A percentile compares a stretch with the other conserved stretches of the same genome.
Evolutionary conservation across 2,113 vertebrate genomes (phyloP).

Genomic region (Engystomops pustulosus): DNA sequence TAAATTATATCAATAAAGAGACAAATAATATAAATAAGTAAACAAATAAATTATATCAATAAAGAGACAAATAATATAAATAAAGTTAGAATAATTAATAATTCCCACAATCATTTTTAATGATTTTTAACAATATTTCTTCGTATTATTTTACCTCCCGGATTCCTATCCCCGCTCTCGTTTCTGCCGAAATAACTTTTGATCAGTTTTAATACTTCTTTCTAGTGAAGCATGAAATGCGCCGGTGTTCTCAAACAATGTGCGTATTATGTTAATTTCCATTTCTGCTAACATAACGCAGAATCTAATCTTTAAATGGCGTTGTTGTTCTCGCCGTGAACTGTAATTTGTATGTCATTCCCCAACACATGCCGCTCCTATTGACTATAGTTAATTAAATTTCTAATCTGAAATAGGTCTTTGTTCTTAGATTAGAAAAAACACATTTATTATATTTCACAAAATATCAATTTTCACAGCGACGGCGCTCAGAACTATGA

Average conservation of each 20-base stretch:
- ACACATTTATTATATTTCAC: conserved; percentile 52
- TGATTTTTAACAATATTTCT: too few species aligned
- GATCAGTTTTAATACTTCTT: conserved; percentile 47
- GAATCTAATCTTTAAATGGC: conserved; percentile 49
- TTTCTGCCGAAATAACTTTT: conserved; percentile 30
- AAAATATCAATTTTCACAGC: conserved; percentile 44
- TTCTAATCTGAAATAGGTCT: conserved; percentile 48
- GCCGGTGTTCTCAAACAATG: conserved; percentile 27
- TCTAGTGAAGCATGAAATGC: conserved; percentile 49
- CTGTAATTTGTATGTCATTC: conserved; percentile 47
- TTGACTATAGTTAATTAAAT: conserved; percentile 55
- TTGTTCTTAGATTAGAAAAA: conserved; percentile 49
- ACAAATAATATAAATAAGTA: too few species aligned
- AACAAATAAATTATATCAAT: too few species aligned
- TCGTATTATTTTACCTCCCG: neutral
- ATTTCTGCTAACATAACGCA: conserved; percentile 28
- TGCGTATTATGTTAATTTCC: conserved; percentile 49
- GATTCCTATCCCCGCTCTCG: neutral
- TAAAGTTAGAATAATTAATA: too few species aligned
- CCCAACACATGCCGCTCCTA: conserved; percentile 24
- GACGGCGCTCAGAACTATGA: neutral
- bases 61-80: too few species aligned
- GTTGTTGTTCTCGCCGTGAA: conserved; percentile 30
- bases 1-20: too few species aligned
- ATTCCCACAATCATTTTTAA: too few species aligned